Evolutionary conservation across 2,113 vertebrate genomes (phyloP).

Genomic region (Gavia stellata): DNA sequence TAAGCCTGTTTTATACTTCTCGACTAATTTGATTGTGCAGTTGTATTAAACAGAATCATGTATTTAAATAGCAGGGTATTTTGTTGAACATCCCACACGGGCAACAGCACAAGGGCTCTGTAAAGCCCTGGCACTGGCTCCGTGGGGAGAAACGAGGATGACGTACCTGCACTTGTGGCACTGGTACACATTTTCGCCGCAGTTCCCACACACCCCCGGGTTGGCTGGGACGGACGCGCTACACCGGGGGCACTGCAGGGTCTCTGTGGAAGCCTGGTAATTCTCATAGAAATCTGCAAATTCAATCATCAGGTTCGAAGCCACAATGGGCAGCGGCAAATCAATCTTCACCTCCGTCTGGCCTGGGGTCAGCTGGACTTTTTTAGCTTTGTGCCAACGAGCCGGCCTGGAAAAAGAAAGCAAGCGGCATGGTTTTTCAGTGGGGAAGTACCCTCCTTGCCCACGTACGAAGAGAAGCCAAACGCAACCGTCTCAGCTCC

Average conservation of each 20-base stretch:
- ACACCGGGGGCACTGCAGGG: conserved; percentile 95
- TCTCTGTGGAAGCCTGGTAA: conserved; percentile 97
- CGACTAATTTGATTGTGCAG: conserved; percentile 25
- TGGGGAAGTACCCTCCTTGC: neutral
- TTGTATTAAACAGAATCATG: neutral
- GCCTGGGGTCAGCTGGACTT: conserved; percentile 92
- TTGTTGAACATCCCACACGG: neutral
- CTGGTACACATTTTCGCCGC: conserved; percentile 96
- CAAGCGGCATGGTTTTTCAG: neutral
- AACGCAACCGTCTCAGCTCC: neutral
- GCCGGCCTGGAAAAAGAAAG: conserved; percentile 78
- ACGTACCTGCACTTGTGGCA: conserved; percentile 97
- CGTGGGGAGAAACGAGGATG: neutral
- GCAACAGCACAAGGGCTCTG: neutral
- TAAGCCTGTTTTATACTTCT: conserved; percentile 65
- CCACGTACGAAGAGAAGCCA: neutral
- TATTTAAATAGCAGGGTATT: neutral
- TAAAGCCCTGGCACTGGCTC: neutral
- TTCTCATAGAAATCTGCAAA: conserved; percentile 99
- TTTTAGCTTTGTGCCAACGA: conserved; percentile 98
- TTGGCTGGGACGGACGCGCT: conserved; percentile 97
- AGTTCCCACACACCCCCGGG: conserved; percentile 96
- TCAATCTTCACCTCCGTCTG: conserved; percentile 98
- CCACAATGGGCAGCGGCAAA: conserved; percentile 92
- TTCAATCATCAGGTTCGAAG: conserved; percentile 98